Evolutionary conservation across 2,797 vertebrate genomes (phyloP).

Genomic region (Psittacula echo): DNA sequence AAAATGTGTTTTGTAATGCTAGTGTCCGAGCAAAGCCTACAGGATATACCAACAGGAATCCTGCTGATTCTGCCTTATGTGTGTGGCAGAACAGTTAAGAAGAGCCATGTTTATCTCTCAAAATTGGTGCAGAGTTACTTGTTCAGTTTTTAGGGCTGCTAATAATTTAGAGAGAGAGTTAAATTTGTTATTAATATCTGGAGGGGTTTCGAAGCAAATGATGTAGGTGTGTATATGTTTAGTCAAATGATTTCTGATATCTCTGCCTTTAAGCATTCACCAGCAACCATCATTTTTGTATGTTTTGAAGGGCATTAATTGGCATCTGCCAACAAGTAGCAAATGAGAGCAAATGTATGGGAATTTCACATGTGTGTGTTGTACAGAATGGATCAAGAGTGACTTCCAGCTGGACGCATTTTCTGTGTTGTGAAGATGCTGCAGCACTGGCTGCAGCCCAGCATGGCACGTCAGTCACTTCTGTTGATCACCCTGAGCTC

Average conservation of each 20-base stretch:
- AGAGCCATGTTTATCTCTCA: background rate
- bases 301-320: constrained; percentile 17
- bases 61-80: background rate
- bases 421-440: constrained; percentile 15
- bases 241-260: background rate
- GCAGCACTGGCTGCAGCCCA: background rate
- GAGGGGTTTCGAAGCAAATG: background rate
- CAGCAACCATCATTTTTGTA: background rate
- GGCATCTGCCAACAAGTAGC: constrained; percentile 56
- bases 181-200: background rate
- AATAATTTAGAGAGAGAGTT: background rate
- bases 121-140: background rate
- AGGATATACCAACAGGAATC: background rate
- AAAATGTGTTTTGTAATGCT: background rate
- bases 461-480: background rate
- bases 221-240: background rate
- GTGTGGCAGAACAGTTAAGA: background rate
- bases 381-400: background rate
- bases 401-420: background rate
- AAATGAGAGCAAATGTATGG: constrained; percentile 38
- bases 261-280: background rate
- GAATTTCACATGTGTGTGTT: background rate
- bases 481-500: background rate
- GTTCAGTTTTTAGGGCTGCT: background rate
- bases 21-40: background rate